Evolutionary conservation across 2,797 vertebrate species (phyloP).

Genomic region (Cheracebus regulus): DNA sequence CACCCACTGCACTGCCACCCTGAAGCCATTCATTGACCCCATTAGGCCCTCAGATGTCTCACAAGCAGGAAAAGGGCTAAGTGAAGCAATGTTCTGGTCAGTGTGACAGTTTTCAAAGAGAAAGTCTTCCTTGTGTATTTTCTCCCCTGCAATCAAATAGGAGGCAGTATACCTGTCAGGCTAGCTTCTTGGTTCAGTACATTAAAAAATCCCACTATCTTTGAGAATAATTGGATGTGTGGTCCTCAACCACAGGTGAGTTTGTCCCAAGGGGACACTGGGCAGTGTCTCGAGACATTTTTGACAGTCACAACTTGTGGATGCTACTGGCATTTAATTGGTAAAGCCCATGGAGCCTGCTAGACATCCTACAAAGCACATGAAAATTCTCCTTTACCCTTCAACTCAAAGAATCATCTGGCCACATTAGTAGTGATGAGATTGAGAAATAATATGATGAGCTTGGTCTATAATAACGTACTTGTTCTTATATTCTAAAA

Average conservation of each 20-base stretch:
- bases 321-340: not conserved
- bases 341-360: not conserved
- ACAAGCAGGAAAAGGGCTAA: conserved; percentile 18
- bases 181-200: not conserved
- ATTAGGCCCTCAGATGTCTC: not conserved
- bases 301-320: not conserved
- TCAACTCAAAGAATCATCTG: not conserved
- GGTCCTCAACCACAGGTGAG: not conserved
- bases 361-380: not conserved
- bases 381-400: too few species aligned
- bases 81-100: not conserved
- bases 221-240: not conserved
- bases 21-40: not conserved
- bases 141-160: not conserved
- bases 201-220: not conserved
- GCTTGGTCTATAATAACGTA: not conserved
- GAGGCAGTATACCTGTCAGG: not conserved
- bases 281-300: not conserved
- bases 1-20: not conserved
- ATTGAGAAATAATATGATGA: not conserved
- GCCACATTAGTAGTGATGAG: not conserved
- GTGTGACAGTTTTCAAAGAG: conserved; percentile 46
- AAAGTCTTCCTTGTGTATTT: not conserved
- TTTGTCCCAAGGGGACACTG: not conserved
- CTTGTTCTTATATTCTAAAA: not conserved